Conservation (phyloP, 2,113 vertebrate species). For the Myrmecobius fasciatus region DNA sequence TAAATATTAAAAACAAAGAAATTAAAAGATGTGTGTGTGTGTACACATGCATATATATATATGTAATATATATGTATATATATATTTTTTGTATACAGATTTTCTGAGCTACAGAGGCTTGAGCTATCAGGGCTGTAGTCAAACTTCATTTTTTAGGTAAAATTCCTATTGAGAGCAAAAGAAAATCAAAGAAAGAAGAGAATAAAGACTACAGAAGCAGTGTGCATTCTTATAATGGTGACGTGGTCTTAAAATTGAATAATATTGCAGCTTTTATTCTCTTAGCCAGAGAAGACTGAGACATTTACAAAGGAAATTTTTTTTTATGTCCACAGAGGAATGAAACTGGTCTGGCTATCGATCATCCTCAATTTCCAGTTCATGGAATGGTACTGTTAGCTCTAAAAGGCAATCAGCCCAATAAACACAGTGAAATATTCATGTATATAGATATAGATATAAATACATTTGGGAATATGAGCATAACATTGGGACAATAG, state of each 20-base stretch:
- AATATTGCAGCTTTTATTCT: slow-evolving; percentile 41
- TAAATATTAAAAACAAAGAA: slow-evolving; percentile 81
- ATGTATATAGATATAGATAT: too few relatives aligned
- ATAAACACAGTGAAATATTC: slow-evolving; percentile 68
- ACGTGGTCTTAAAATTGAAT: slow-evolving; percentile 62
- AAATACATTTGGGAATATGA: slow-evolving; percentile 67
- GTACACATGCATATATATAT: too few relatives aligned
- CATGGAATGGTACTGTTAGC: slow-evolving; percentile 71
- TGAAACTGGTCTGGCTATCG: slow-evolving; percentile 72
- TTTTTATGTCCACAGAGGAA: slow-evolving; percentile 57
- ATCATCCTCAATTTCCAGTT: slow-evolving; percentile 81
- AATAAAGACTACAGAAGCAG: slow-evolving; percentile 16
- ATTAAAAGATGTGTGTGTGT: slow-evolving; percentile 60
- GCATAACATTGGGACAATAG: slow-evolving; percentile 70
- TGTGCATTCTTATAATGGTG: background rate
- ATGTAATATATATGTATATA: too few relatives aligned
- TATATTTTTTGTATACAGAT: background rate
- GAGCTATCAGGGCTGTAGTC: slow-evolving; percentile 22
- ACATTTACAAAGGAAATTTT: slow-evolving; percentile 67
- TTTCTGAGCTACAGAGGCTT: background rate
- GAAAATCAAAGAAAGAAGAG: background rate
- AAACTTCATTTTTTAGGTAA: background rate
- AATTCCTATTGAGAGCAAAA: background rate
- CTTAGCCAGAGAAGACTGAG: slow-evolving; percentile 61
- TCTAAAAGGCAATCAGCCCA: slow-evolving; percentile 67